Evolutionary conservation across 2,113 vertebrate species (phyloP).

Genomic region (Salvelinus namaycush): DNA sequence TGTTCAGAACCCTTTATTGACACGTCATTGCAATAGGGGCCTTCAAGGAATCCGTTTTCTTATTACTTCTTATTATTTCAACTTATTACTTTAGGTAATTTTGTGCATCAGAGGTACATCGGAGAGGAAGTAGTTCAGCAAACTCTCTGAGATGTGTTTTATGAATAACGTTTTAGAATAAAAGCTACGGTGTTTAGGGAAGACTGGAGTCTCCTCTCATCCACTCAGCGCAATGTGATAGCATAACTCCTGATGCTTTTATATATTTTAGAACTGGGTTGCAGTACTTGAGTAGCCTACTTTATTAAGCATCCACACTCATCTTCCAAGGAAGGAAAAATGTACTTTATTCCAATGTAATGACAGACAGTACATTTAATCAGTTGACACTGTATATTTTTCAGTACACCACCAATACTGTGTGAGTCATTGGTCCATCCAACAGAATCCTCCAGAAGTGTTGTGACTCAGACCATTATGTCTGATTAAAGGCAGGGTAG

Average conservation of each 20-base stretch:
- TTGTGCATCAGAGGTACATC: neutral
- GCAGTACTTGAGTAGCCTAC: too few relatives aligned
- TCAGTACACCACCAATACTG: too few relatives aligned
- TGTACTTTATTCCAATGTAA: too few relatives aligned
- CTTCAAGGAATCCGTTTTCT: neutral
- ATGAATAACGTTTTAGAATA: neutral
- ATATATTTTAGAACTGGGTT: too few relatives aligned
- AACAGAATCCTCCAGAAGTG: too few relatives aligned
- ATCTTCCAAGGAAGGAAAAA: too few relatives aligned
- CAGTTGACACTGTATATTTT: too few relatives aligned
- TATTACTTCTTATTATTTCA: too few relatives aligned
- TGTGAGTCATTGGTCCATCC: too few relatives aligned
- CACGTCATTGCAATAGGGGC: constrained; percentile 13
- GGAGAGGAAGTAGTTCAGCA: neutral
- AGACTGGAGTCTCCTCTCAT: neutral
- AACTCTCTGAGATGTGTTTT: neutral
- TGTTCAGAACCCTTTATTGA: constrained; percentile 31
- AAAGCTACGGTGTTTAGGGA: neutral
- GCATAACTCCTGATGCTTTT: neutral
- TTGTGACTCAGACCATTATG: neutral
- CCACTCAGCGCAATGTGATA: neutral
- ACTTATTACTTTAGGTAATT: neutral
- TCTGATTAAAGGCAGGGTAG: neutral
- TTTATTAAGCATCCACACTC: too few relatives aligned
- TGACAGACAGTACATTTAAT: too few relatives aligned